phyloP scores from a whole-genome alignment of 1,140 invertebrate genomes.

The Rhizoglyphus robini region DNA sequence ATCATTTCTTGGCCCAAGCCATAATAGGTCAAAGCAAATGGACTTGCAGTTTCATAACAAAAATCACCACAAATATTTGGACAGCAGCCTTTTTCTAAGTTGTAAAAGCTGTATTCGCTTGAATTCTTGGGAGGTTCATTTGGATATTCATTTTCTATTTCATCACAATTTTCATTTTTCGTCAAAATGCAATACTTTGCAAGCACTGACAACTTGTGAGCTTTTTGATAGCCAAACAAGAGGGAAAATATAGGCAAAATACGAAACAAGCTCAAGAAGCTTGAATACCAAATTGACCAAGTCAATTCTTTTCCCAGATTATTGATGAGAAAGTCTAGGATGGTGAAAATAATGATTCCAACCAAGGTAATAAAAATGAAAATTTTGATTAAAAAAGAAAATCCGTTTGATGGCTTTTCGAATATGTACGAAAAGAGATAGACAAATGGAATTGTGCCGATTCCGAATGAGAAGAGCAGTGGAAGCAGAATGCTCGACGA shows the following conservation, averaged over 20 bases:
- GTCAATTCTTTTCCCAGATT: too few relatives aligned
- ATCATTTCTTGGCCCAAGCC: background rate
- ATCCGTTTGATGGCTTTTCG: constrained; percentile 22
- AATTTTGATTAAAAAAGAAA: constrained; percentile 18
- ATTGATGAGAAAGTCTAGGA: background rate
- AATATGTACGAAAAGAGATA: constrained; percentile 25
- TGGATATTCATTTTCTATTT: background rate
- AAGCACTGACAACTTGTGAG: background rate
- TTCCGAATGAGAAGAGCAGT: constrained; percentile 24
- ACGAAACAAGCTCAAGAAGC: background rate
- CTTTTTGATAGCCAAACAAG: constrained; percentile 9
- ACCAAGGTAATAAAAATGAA: background rate
- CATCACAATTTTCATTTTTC: background rate
- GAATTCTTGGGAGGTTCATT: background rate
- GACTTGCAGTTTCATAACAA: background rate
- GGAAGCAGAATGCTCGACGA: constrained; percentile 16
- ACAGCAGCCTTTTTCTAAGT: background rate
- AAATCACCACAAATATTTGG: background rate
- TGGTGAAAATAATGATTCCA: background rate
- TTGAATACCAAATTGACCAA: background rate
- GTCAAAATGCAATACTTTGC: background rate
- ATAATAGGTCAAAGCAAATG: background rate
- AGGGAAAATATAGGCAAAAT: constrained; percentile 10
- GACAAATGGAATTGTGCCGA: constrained; percentile 25
- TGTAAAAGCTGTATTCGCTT: too few relatives aligned